Conservation (phyloP, 2,888 invertebrate genomes). For the Drosophila melanosoma region DNA sequence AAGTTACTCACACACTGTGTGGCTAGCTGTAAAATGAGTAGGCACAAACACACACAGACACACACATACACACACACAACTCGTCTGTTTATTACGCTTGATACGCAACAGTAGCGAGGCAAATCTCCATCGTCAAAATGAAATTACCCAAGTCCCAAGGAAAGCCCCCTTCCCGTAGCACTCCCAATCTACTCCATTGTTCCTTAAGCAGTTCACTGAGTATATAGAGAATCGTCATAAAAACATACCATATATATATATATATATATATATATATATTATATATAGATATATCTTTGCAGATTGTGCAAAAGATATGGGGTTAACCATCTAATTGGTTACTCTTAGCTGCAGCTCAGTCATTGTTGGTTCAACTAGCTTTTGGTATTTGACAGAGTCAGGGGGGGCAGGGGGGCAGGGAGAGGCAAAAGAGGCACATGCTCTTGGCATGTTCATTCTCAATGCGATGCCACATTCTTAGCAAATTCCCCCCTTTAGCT, state of each 20-base stretch:
- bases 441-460: conserved; percentile 57
- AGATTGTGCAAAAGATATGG: not conserved
- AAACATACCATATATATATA: conserved; percentile 4
- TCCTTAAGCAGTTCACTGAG: not conserved
- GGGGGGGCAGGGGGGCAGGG: not conserved
- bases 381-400: not conserved
- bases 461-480: conserved; percentile 61
- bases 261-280: not conserved
- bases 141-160: conserved; percentile 18
- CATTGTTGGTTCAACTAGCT: not conserved
- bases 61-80: conserved; percentile 21
- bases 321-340: not conserved
- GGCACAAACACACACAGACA: conserved; percentile 10
- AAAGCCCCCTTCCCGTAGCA: not conserved
- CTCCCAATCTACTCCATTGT: not conserved
- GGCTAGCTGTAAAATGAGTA: conserved; percentile 50
- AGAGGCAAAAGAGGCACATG: conserved; percentile 25
- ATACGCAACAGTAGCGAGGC: conserved; percentile 38
- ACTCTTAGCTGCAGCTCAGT: not conserved
- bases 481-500: conserved; percentile 22
- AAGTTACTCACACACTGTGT: conserved; percentile 13
- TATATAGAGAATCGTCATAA: conserved; percentile 67
- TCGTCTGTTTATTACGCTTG: conserved; percentile 63
- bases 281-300: not conserved
- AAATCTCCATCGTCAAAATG: conserved; percentile 14